Evolutionary conservation across 2,888 invertebrate species (phyloP), one percentile per base, ranked within the genome.

Genomic region (Latrodectus elegans): DNA sequence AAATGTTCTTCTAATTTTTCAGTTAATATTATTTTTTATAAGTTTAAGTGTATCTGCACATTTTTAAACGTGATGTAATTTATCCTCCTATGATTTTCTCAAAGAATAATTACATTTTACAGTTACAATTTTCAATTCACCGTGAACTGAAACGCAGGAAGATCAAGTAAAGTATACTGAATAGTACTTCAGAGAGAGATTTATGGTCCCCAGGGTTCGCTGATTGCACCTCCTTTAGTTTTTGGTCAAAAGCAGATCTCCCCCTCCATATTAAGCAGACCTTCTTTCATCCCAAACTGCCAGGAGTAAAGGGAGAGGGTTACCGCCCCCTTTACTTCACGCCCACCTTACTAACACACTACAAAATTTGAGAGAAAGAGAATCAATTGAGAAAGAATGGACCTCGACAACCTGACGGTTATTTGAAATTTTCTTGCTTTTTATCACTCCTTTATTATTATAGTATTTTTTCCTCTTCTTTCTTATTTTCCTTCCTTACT

Each of bases 301-400:
- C 38, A 38, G 38, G 4, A 6, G 38, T 38, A 38, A 38, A 38
- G 38, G 38, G 38, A 6, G 38, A 6, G 38, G 6, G 22, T 22
- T 22, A 22, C 22, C 38, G 4, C 38, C 22, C 52, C n/a, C 68
- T 68, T 67, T 53, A 53, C 22, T n/a, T 0, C 38, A 17, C 51
- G 64, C 67, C 65, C 51, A 53, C 53, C 53, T 38, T 68, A 68
- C 38, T 78, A 78, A 17, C 38, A 38, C 26, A 68, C 68, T 51
- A 78, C 68, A 78, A n/a, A 78, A 78, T 68, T 68, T 77, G 60
- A 26, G 49, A 38, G 38, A 38, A 38, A 64, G 80, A 49, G 60
- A 80, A 80, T 72, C 71, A 80, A 80, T 80, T 71, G 80, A 51
- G 60, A 51, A 71, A 80, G 80, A 80, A 80, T 60, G 64, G 38